Conservation (phyloP, 2,113 vertebrate species). For the Carassius carassius region DNA sequence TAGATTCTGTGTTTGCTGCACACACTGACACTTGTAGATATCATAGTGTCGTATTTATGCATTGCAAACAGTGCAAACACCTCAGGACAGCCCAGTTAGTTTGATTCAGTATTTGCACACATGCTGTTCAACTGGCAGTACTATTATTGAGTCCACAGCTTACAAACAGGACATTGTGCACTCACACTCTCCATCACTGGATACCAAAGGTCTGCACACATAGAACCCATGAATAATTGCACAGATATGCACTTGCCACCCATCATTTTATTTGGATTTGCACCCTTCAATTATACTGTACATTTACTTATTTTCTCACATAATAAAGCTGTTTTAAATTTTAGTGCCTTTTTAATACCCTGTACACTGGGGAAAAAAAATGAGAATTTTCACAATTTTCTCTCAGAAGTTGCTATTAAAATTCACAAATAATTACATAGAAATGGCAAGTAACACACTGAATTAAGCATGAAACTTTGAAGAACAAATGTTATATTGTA, state of each 20-base stretch:
- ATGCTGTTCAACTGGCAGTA: constrained; percentile 22
- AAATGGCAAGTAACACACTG: neutral
- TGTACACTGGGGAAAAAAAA: neutral
- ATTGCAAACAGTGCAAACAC: constrained; percentile 6
- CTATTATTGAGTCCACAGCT: neutral
- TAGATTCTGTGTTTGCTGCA: neutral
- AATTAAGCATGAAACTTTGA: too few relatives aligned
- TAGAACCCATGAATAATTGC: constrained; percentile 10
- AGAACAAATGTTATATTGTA: too few relatives aligned
- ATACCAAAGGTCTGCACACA: constrained; percentile 11
- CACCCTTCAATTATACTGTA: neutral
- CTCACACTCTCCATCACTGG: constrained; percentile 57
- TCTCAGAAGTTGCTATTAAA: neutral
- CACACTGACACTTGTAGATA: neutral
- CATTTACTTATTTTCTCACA: neutral
- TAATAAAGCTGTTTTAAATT: neutral
- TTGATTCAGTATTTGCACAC: constrained; percentile 20
- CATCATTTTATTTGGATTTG: neutral
- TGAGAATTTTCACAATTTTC: neutral
- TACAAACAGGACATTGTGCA: constrained; percentile 28
- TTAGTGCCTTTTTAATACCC: neutral
- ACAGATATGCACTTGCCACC: neutral
- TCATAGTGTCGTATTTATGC: neutral
- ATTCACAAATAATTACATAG: neutral
- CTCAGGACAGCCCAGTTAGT: neutral